Evolutionary conservation across 2,113 vertebrate genomes (phyloP).

Genomic region (Megaceryle maxima): DNA sequence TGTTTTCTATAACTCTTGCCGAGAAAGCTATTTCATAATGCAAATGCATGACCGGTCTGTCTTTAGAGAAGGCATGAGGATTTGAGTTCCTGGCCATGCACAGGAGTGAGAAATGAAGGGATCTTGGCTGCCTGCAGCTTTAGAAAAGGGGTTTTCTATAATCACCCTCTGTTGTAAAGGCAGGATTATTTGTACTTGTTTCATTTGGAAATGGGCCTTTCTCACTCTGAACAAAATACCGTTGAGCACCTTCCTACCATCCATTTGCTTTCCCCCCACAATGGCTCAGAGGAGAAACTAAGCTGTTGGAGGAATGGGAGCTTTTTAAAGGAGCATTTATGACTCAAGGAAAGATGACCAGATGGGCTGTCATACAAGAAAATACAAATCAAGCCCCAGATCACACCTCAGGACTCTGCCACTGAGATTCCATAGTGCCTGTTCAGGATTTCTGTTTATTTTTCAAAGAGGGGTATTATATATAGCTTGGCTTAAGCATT

Average conservation of each 20-base stretch:
- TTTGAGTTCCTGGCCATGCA: not conserved
- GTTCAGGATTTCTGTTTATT: conserved; percentile 56
- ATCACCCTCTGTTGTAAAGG: conserved; percentile 35
- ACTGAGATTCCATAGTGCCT: conserved; percentile 31
- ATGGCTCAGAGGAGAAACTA: conserved; percentile 42
- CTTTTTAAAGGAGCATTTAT: conserved; percentile 36
- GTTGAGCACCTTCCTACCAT: conserved; percentile 38
- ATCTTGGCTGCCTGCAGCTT: conserved; percentile 33
- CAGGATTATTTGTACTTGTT: conserved; percentile 60
- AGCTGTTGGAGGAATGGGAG: not conserved
- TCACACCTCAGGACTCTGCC: not conserved
- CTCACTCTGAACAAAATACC: not conserved
- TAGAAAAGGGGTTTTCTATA: conserved; percentile 41
- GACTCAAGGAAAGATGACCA: conserved; percentile 43
- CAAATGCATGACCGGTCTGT: not conserved
- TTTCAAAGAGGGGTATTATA: conserved; percentile 21
- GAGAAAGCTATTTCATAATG: not conserved
- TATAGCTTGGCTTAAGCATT: conserved; percentile 50
- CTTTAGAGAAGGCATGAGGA: not conserved
- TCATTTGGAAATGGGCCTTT: conserved; percentile 50
- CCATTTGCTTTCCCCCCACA: not conserved
- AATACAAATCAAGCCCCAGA: conserved; percentile 34
- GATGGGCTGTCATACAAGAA: conserved; percentile 48
- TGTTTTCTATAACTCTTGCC: conserved; percentile 19
- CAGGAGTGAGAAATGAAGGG: conserved; percentile 37